phyloP scores from a whole-genome alignment of 2,797 vertebrate genomes.

The Fundulus diaphanus region DNA sequence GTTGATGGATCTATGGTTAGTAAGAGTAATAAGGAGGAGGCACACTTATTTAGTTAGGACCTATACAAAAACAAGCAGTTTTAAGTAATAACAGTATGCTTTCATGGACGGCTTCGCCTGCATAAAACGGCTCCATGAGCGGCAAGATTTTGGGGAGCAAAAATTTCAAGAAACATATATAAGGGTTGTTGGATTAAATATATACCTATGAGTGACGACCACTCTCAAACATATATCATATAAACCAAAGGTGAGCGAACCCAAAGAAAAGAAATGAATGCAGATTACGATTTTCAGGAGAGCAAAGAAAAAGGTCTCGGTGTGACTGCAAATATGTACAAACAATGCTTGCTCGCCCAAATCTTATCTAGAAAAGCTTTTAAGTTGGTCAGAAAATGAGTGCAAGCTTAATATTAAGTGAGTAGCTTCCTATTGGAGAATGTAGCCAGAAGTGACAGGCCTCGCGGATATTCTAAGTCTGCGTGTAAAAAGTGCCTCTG shows the following conservation, averaged over 20 bases:
- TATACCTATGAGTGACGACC: constrained; percentile 81
- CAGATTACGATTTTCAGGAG: constrained; percentile 74
- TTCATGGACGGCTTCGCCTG: constrained; percentile 66
- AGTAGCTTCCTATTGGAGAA: constrained; percentile 68
- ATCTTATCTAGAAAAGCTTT: constrained; percentile 82
- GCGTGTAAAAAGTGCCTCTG: constrained; percentile 74
- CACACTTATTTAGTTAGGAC: constrained; percentile 82
- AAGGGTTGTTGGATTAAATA: constrained; percentile 80
- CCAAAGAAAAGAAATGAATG: constrained; percentile 73
- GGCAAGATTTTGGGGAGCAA: constrained; percentile 76
- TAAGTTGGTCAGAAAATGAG: constrained; percentile 81
- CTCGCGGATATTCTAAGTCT: constrained; percentile 71
- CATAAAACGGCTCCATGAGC: constrained; percentile 70
- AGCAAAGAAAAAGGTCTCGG: constrained; percentile 49
- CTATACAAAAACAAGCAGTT: constrained; percentile 80
- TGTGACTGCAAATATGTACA: constrained; percentile 81
- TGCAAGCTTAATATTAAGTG: constrained; percentile 79
- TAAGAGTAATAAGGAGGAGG: constrained; percentile 80
- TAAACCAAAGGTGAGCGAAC: constrained; percentile 74
- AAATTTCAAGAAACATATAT: constrained; percentile 76
- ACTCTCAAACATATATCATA: constrained; percentile 76
- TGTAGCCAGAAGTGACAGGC: constrained; percentile 75
- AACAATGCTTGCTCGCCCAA: constrained; percentile 84
- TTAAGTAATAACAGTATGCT: constrained; percentile 62
- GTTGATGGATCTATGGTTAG: constrained; percentile 68